A percentile compares a stretch with the other conserved stretches of the same genome.
Conservation (phyloP, 2,888 invertebrate species). For the Coelopa pilipes region DNA sequence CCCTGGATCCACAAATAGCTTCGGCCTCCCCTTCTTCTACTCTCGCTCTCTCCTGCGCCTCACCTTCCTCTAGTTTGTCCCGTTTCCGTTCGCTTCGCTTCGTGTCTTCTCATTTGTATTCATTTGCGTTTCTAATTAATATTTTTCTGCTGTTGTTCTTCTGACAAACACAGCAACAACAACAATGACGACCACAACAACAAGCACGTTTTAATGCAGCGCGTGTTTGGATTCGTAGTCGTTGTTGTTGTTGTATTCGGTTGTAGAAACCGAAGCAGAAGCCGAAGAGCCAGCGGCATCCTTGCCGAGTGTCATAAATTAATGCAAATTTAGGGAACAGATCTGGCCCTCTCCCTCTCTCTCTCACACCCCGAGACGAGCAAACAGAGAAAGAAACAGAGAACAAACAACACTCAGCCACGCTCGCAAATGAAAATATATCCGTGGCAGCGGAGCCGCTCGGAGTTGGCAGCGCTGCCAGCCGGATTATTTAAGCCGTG, state of each 20-base stretch:
- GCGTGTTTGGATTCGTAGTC: not conserved
- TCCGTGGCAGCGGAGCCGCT: not conserved
- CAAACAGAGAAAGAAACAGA: not conserved
- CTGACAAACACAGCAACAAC: too few species aligned
- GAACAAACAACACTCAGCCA: not conserved
- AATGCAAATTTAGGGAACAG: not conserved
- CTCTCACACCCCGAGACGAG: not conserved
- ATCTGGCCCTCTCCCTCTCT: not conserved
- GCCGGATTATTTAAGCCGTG: not conserved
- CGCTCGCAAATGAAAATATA: not conserved
- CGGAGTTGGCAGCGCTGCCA: not conserved
- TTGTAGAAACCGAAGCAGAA: too few species aligned
- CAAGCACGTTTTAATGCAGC: not conserved
- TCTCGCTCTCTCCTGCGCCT: not conserved
- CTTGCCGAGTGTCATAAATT: not conserved
- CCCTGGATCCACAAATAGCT: too few species aligned
- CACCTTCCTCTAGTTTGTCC: not conserved
- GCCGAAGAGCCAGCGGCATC: too few species aligned
- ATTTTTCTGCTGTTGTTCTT: not conserved
- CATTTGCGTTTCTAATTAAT: slow-evolving; percentile 12
- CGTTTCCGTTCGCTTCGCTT: not conserved
- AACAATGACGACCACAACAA: not conserved
- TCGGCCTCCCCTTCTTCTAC: not conserved
- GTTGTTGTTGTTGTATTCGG: not conserved
- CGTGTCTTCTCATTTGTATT: slow-evolving; percentile 5